Conservation (phyloP, 2,888 invertebrate genomes). For the Meta bourneti region DNA sequence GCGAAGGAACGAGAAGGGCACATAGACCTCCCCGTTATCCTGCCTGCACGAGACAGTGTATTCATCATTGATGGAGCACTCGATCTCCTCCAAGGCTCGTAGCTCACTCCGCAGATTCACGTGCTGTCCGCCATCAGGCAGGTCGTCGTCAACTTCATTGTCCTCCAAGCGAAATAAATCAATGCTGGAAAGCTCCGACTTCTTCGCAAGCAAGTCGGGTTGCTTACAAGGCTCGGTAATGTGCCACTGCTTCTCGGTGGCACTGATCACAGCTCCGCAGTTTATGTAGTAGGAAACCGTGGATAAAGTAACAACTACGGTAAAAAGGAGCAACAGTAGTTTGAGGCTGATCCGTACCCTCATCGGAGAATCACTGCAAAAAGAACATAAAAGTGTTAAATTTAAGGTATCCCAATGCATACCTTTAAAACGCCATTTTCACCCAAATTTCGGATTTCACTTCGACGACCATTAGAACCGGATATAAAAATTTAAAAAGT, state of each 20-base stretch:
- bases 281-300: conserved; percentile 68
- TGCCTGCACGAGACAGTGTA: conserved; percentile 89
- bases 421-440: no score
- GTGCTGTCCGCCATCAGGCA: conserved; percentile 23
- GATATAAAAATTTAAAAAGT: no score
- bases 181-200: conserved; percentile 20
- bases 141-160: conserved; percentile 43
- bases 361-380: conserved; percentile 70
- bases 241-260: conserved; percentile 40
- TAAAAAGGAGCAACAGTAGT: conserved; percentile 63
- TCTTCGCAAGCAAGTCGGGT: not conserved
- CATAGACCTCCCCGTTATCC: conserved; percentile 90
- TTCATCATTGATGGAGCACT: conserved; percentile 92
- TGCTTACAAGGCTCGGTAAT: conserved; percentile 36
- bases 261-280: conserved; percentile 27
- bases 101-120: conserved; percentile 38
- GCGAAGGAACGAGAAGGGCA: conserved; percentile 95
- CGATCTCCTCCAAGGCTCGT: conserved; percentile 69
- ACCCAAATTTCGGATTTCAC: no score
- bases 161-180: conserved; percentile 62
- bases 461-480: no score
- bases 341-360: conserved; percentile 73
- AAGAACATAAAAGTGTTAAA: conserved; percentile 11
- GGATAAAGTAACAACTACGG: conserved; percentile 48
- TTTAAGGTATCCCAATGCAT: no score